These are phyloP conservation scores for Myripristis murdjan DNA, from an alignment of 2,797 vertebrate genomes.

Conservation along the genomic window DNA sequence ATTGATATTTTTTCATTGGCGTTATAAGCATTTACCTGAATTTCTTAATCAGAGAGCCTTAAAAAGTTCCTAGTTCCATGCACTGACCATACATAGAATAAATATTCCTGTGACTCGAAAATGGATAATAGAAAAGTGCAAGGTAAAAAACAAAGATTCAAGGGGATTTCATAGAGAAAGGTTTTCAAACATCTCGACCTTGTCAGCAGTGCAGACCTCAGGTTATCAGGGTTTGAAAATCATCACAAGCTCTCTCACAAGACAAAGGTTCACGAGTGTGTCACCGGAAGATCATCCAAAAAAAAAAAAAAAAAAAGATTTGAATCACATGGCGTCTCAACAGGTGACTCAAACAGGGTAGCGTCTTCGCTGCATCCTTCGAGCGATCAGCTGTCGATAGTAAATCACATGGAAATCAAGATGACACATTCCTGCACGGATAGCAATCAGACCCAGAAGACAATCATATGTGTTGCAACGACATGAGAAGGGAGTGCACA, in stretches of 20 bases:
- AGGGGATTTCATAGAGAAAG: not conserved
- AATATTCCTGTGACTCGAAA: not conserved
- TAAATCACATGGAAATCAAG: not conserved
- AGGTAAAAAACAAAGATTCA: not conserved
- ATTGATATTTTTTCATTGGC: not conserved
- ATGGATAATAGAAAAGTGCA: not conserved
- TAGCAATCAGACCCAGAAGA: conserved; percentile 26
- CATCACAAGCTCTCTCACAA: not conserved
- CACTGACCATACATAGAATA: not conserved
- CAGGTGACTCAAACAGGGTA: not conserved
- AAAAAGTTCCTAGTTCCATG: not conserved
- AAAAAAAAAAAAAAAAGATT: not conserved
- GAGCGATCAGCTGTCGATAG: not conserved
- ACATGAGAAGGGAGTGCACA: not conserved
- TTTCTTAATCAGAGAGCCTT: too few relatives aligned
- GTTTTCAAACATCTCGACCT: not conserved
- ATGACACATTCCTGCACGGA: conserved; percentile 41
- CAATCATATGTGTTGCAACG: not conserved
- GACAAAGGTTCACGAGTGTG: too few relatives aligned
- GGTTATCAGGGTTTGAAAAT: not conserved
- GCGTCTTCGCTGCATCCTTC: not conserved
- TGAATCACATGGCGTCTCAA: not conserved
- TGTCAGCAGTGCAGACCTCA: not conserved
- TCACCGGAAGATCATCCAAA: too few relatives aligned
- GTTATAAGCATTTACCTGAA: not conserved